Percentiles rank a stretch among this genome's conserved stretches.
These are phyloP conservation scores for Patiria pectinifera DNA, from an alignment of 53 echinoderm and acorn worm genomes.

Conservation along the genomic window DNA sequence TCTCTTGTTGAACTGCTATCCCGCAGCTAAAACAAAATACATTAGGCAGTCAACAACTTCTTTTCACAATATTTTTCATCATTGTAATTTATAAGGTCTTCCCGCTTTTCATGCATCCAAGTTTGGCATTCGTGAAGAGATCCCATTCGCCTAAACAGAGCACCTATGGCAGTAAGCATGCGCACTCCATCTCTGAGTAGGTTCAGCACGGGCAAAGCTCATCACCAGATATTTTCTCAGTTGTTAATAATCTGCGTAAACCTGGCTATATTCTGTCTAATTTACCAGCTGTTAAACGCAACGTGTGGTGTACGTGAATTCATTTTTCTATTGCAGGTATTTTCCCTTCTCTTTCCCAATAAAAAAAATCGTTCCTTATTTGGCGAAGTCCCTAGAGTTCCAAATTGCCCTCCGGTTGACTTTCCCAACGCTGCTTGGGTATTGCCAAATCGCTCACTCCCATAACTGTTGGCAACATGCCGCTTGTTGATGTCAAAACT, in stretches of 20 bases:
- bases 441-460: slow-evolving; percentile 33
- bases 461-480: not conserved
- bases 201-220: not conserved
- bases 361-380: not conserved
- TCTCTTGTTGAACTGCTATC: too few relatives aligned
- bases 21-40: too few relatives aligned
- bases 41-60: too few relatives aligned
- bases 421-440: not conserved
- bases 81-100: too few relatives aligned
- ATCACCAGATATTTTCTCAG: not conserved
- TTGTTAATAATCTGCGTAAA: not conserved
- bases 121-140: not conserved
- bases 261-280: slow-evolving; percentile 33
- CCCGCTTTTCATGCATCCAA: not conserved
- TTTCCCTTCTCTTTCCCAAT: not conserved
- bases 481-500: slow-evolving; percentile 7
- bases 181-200: not conserved
- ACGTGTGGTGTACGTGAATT: not conserved
- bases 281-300: slow-evolving; percentile 24
- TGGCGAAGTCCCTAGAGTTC: slow-evolving; percentile 1
- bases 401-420: slow-evolving; percentile 27
- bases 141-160: not conserved
- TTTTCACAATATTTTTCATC: too few relatives aligned
- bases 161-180: not conserved
- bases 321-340: not conserved